Evolutionary conservation across 2,113 vertebrate genomes (phyloP), one percentile per base, ranked within the genome.

Genomic region (Todiramphus chloris): DNA sequence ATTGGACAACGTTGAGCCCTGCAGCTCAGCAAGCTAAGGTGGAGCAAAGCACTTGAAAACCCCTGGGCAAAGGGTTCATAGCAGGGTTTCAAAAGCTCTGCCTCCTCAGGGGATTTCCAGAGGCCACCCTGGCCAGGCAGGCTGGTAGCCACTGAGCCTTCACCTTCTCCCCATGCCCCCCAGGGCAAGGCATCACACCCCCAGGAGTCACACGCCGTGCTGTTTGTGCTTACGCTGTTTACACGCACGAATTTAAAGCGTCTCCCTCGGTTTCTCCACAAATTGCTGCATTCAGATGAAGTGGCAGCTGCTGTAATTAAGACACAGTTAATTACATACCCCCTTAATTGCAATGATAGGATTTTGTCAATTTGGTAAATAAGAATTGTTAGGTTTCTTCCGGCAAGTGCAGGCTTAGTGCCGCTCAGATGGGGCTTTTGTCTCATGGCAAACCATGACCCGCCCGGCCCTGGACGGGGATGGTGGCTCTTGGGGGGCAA

Each of bases 231-330:
- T 59, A 39, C 16, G n/a, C 96, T 98, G 98, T 98, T 98, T 98
- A 97, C 97, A 97, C 97, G 98, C 96, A 96, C 79, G 91, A 96
- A 94, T 96, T 95, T 95, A 97, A 97, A 98, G 96, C 96, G 72
- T 98, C 95, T 98, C 96, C 96, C 96, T 97, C 96, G 69, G 97
- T 97, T 97, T 98, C 97, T 97, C 94, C 11, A 31, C 94, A 98
- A 98, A 98, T 98, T 98, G 97, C 97, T 82, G 96, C 97, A 97
- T 98, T 98, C 97, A 98, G 93, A 97, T 97, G 94, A 98, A 98
- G 97, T 97, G 98, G 97, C 98, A 98, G 98, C 97, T 98, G 98
- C 97, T 98, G 97, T 98, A 98, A 98, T 98, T 98, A 98, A 98
- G 97, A 97, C 96, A 97, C 96, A 98, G 97, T 97, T 98, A 98